These are phyloP conservation scores for Platygyra sinensis DNA, from an alignment of 64 coral and sea anemone genomes.

Conservation along the genomic window DNA sequence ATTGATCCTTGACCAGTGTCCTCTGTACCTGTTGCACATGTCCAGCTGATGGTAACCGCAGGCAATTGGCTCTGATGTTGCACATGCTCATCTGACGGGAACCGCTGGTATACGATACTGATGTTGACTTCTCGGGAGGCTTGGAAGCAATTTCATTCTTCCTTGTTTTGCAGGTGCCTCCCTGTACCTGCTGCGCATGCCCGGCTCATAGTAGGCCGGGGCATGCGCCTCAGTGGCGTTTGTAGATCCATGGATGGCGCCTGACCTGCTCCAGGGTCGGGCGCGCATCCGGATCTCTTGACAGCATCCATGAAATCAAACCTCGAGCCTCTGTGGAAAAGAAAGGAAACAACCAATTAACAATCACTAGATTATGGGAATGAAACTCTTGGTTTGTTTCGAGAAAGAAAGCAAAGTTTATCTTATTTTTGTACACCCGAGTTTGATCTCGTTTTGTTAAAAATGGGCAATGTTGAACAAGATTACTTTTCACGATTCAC, in stretches of 20 bases:
- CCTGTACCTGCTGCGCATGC: not conserved
- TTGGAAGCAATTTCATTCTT: not conserved
- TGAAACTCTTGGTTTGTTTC: not conserved
- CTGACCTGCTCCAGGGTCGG: conserved; percentile 31
- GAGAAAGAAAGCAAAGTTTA: too few relatives aligned
- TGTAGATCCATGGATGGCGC: conserved; percentile 4
- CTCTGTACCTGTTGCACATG: too few relatives aligned
- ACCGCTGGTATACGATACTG: not conserved
- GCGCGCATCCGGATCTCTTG: conserved; percentile 34
- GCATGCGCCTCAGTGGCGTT: not conserved
- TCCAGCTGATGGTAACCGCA: too few relatives aligned
- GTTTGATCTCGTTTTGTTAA: too few relatives aligned
- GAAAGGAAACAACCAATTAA: not conserved
- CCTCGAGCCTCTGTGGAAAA: conserved; percentile 14
- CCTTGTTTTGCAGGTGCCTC: not conserved
- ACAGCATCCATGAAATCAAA: conserved; percentile 38
- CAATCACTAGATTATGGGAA: not conserved
- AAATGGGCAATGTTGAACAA: too few relatives aligned
- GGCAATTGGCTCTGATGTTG: too few relatives aligned
- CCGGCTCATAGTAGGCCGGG: not conserved
- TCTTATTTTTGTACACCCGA: too few relatives aligned
- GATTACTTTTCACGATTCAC: too few relatives aligned
- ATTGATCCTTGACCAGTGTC: too few relatives aligned
- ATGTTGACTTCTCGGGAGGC: not conserved
- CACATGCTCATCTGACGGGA: not conserved